Base-by-base conservation (phyloP, 2,797 vertebrate species). In the Carcharodon carcharias region DNA sequence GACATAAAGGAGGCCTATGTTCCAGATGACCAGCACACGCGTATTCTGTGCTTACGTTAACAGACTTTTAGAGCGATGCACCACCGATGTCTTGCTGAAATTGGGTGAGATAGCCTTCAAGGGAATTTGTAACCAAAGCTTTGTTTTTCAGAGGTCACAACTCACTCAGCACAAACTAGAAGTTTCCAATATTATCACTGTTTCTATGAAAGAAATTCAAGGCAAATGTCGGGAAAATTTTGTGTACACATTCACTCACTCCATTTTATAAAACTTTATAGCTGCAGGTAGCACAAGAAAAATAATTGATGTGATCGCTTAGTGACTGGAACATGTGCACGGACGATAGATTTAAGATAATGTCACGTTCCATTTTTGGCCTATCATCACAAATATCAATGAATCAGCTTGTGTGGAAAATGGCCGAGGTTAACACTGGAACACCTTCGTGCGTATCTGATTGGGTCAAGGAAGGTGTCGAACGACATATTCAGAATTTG, bases 1-100 rank as follows among this genome's bases (percentile, higher is more conserved):
- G 35, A n/a, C 4, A 12, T 6, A 40, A 18, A 0, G 35, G 12
- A 4, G 3, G 4, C 0, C n/a, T 40, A 3, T 40, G 0, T 5
- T 9, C 4, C 5, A 58, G 58, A 58, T 58, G 8, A 58, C 58
- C 58, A 58, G 58, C 40, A 82, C 80, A n/a, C n/a, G 40, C n/a
- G n/a, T 82, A n/a, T 6, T 82, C 11, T 45, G 11, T 0, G 2
- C 3, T 5, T 45, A 82, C 16, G 0, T 45, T n/a, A 45, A 16
- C 1, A 1, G 2, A 3, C 80, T 82, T 16, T 16, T 40, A 16
- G 16, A 4, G 67, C 0, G 23, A 23, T 3, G 18, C 12, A 3
- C 40, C 18, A 82, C 11, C n/a, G 14, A 16, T 82, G 2, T 3
- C 2, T 18, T 82, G n/a, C 3, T n/a, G 14, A 40, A 45, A 82